Evolutionary conservation across 2,113 vertebrate genomes (phyloP).

Genomic region (Pteruthius melanotis): DNA sequence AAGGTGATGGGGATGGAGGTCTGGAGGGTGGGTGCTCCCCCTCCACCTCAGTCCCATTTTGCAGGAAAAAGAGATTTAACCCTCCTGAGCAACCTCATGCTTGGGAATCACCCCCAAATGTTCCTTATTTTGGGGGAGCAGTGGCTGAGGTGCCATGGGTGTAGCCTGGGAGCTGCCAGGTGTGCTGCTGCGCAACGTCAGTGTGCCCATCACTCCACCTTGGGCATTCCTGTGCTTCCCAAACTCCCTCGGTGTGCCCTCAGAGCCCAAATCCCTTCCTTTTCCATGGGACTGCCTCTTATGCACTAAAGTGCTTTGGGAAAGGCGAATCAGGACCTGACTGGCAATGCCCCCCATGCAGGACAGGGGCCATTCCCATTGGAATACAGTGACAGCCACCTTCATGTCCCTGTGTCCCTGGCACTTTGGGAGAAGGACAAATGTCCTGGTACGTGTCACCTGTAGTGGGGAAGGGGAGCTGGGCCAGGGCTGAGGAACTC

Average conservation of each 20-base stretch:
- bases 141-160: background rate
- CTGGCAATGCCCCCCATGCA: background rate
- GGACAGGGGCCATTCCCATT: background rate
- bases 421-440: background rate
- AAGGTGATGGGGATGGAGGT: background rate
- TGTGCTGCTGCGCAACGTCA: rapidly evolving
- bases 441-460: background rate
- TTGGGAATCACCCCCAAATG: background rate
- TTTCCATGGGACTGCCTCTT: background rate
- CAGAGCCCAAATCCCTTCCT: background rate
- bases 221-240: background rate
- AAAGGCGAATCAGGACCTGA: background rate
- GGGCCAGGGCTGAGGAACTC: background rate
- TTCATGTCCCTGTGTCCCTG: background rate
- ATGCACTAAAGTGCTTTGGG: rapidly evolving
- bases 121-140: background rate
- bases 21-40: background rate
- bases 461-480: background rate
- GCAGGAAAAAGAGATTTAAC: background rate
- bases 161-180: background rate
- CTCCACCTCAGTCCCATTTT: background rate
- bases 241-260: background rate
- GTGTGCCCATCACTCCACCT: rapidly evolving
- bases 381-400: rapidly evolving
- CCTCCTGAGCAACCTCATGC: background rate